A percentile compares a stretch with the other conserved stretches of the same genome.
Evolutionary conservation across 2,113 vertebrate species (phyloP).

Genomic region (Thermophis baileyi): DNA sequence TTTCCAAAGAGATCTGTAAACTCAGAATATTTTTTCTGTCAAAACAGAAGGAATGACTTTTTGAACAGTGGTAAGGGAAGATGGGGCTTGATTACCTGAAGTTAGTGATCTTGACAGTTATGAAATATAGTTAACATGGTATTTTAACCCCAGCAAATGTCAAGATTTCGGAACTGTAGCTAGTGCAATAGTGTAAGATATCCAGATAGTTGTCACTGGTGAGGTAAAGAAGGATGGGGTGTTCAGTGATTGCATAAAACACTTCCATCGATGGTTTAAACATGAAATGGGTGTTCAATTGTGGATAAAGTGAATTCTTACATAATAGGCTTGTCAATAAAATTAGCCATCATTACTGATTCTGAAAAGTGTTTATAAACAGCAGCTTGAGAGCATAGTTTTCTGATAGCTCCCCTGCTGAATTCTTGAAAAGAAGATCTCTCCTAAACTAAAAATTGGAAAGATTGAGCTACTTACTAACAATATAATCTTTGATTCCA

Average conservation of each 20-base stretch:
- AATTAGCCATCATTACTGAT: neutral
- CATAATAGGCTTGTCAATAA: neutral
- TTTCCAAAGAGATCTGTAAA: neutral
- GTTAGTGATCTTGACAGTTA: neutral
- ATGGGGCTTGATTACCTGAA: neutral
- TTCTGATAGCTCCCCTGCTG: neutral
- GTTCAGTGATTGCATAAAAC: neutral
- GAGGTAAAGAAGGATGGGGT: neutral
- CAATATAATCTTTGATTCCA: neutral
- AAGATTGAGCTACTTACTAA: neutral
- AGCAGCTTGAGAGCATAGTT: neutral
- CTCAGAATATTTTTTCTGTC: neutral
- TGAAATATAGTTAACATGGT: neutral
- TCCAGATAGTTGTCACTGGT: neutral
- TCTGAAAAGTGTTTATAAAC: neutral
- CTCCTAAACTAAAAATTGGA: neutral
- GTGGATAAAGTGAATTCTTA: neutral
- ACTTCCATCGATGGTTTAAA: neutral
- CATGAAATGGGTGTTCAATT: neutral
- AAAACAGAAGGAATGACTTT: neutral
- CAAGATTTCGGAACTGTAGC: neutral
- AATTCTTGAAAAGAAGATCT: neutral
- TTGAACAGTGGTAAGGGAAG: neutral
- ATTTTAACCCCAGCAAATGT: neutral
- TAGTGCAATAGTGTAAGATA: neutral